These are phyloP conservation scores for Haplochromis vanheusdeni DNA, from an alignment of 2,113 vertebrate species.

Conservation along the genomic window DNA sequence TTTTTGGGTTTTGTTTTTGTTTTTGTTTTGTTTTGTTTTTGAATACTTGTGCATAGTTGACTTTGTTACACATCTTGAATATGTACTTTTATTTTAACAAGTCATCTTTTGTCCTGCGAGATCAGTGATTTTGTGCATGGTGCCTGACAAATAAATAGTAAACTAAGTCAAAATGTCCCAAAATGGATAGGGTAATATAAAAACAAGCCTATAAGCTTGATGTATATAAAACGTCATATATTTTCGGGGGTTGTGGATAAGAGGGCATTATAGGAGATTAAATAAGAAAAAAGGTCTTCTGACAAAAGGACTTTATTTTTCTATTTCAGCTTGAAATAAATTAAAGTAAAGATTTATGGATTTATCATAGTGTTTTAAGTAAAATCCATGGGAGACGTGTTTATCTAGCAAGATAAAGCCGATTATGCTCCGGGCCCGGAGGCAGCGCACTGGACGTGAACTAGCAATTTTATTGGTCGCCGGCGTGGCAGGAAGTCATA, in stretches of 20 bases:
- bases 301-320: background rate
- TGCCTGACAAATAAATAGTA: background rate
- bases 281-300: background rate
- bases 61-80: background rate
- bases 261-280: background rate
- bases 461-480: slow-evolving; percentile 10
- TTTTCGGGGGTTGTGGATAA: background rate
- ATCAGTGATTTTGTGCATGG: background rate
- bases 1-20: rapidly evolving
- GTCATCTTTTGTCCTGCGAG: background rate
- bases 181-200: background rate
- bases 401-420: slow-evolving; percentile 13
- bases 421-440: slow-evolving; percentile 18
- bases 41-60: background rate
- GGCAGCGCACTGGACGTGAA: background rate
- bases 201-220: background rate
- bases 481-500: background rate
- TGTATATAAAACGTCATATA: background rate
- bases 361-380: background rate
- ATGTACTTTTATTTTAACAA: background rate
- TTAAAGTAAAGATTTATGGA: background rate
- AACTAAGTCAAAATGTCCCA: background rate
- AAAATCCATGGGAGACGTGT: background rate
- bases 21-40: background rate
- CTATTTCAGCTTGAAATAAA: background rate